Base-by-base conservation (phyloP, 2,797 vertebrate genomes). In the Macroramphosus scolopax region DNA sequence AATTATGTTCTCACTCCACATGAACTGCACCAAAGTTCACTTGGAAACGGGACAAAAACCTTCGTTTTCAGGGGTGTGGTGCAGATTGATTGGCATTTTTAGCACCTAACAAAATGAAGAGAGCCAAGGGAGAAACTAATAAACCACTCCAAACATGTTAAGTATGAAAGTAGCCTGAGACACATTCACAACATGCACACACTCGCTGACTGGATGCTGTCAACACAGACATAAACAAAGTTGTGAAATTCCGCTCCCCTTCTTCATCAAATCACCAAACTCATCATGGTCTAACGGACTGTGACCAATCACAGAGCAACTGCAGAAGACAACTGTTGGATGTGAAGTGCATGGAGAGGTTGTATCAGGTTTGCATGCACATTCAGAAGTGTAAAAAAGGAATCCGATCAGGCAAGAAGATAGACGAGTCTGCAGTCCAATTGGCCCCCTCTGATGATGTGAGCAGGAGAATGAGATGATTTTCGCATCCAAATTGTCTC, bases 401-500 rank as follows among this genome's bases (percentile, higher is more conserved):
- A 32, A 43, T 72, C 39, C 48, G 56, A 65, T 48, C 24, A 9
- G 49, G 26, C 25, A 17, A 31, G 26, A 53, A 51, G 63, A 57
- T 22, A 32, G 63, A 78, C 43, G 63, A 71, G 62, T 17, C 15
- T n/a, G 16, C 16, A 8, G 38, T 72, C 39, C 72, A 53, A 72
- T 37, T 47, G 39, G 10, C 26, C 41, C 22, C 17, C 31, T 48
- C 38, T 64, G 30, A 57, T 84, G 71, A 78, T 57, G 68, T 83
- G 74, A 66, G 35, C 40, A 61, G 44, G 34, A 52, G 45, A 75
- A 69, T 37, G 17, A 72, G 59, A 58, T 54, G 55, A 78, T 75
- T 72, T 77, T 50, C 1, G 22, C 2, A 12, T 55, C 54, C 47
- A 76, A 80, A 83, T 75, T 51, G 25, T 40, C 66, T 75, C 75